Evolutionary conservation across 1,140 invertebrate genomes (phyloP).

Genomic region (Lasioglossum albipes): DNA sequence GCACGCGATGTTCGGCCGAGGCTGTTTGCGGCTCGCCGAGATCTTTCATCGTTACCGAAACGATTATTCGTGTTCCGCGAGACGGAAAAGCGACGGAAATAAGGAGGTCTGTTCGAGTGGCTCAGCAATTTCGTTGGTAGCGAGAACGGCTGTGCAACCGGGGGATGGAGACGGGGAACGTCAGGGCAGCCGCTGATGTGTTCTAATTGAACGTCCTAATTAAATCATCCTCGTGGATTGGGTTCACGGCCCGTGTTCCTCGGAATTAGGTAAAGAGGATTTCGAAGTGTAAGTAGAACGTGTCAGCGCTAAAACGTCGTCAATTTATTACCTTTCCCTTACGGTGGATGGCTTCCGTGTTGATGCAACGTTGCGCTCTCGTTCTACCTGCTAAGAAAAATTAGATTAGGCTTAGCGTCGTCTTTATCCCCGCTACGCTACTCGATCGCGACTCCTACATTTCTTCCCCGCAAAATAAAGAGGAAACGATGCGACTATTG

Average conservation of each 20-base stretch:
- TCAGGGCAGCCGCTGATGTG: slow-evolving; percentile 21
- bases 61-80: not conserved
- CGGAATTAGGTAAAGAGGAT: slow-evolving; percentile 39
- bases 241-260: slow-evolving; percentile 4
- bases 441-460: too few species aligned
- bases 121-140: slow-evolving; percentile 13
- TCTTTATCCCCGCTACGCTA: too few species aligned
- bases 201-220: slow-evolving; percentile 41
- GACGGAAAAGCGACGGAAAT: slow-evolving; percentile 17
- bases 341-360: not conserved
- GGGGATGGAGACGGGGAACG: too few species aligned
- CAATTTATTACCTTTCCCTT: slow-evolving; percentile 4
- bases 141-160: too few species aligned
- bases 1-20: not conserved
- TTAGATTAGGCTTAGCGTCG: too few species aligned
- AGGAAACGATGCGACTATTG: too few species aligned
- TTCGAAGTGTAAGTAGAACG: slow-evolving; percentile 6
- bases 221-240: slow-evolving; percentile 34
- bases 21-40: not conserved
- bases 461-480: too few species aligned
- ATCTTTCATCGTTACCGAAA: slow-evolving; percentile 5
- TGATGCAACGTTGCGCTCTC: not conserved
- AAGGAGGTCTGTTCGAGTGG: slow-evolving; percentile 9
- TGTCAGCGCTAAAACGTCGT: slow-evolving; percentile 4
- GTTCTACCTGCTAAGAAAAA: too few species aligned